Evolutionary conservation across 2,888 invertebrate genomes (phyloP), one percentile per base, ranked within the genome.

Genomic region (Globia sparganii): DNA sequence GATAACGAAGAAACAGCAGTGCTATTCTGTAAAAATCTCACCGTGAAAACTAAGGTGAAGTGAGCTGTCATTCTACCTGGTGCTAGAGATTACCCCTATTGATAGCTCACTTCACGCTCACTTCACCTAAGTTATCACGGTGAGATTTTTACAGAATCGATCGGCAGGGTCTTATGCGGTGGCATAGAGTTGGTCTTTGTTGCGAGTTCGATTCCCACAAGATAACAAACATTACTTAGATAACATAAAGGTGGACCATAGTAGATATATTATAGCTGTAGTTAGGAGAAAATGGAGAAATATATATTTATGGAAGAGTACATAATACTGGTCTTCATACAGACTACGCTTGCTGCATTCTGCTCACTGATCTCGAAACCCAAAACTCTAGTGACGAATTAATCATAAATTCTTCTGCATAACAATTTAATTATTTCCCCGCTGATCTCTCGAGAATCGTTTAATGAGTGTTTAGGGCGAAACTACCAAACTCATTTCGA

Each of bases 1-100:
- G 72, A 80, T 79, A 64, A 72, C 13, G 34, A 34, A 0, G 31
- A 21, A 43, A 79, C 37, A n/a, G n/a, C n/a, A n/a, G n/a, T n/a
- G n/a, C n/a, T n/a, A n/a, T n/a, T n/a, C n/a, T n/a, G n/a, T n/a
- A n/a, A n/a, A n/a, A n/a, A n/a, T n/a, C n/a, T n/a, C n/a, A n/a
- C n/a, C n/a, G n/a, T n/a, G n/a, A n/a, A n/a, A n/a, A n/a, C n/a
- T n/a, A n/a, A n/a, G n/a, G n/a, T n/a, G n/a, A n/a, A n/a, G n/a
- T n/a, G n/a, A n/a, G n/a, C n/a, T n/a, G n/a, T n/a, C n/a, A n/a
- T n/a, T n/a, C n/a, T n/a, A n/a, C n/a, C n/a, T n/a, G n/a, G n/a
- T n/a, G n/a, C n/a, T n/a, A n/a, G n/a, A n/a, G n/a, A n/a, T n/a
- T n/a, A n/a, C n/a, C n/a, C n/a, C n/a, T n/a, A n/a, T n/a, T n/a